Conservation (phyloP, 2,113 vertebrate species). For the Chaetops frenatus region DNA sequence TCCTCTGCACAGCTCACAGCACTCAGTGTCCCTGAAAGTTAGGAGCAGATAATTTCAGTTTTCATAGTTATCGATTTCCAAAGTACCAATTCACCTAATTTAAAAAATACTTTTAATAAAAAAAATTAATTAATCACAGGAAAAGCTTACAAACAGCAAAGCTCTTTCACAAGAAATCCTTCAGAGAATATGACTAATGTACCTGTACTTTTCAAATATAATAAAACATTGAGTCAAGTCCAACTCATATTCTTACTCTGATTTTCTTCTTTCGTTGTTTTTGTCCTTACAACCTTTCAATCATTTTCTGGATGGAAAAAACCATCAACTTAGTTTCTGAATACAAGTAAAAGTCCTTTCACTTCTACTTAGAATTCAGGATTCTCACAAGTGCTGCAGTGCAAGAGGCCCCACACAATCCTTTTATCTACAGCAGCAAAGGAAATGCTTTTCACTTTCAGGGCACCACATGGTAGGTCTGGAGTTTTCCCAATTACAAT, state of each 20-base stretch:
- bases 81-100: neutral
- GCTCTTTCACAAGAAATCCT: slow-evolving; percentile 66
- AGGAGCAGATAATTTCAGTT: neutral
- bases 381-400: neutral
- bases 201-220: slow-evolving; percentile 52
- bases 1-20: neutral
- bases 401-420: neutral
- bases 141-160: slow-evolving; percentile 31
- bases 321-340: slow-evolving; percentile 14
- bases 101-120: neutral
- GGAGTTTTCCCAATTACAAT: neutral
- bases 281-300: slow-evolving; percentile 57
- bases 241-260: slow-evolving; percentile 65
- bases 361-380: slow-evolving; percentile 57
- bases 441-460: neutral
- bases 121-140: neutral
- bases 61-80: neutral
- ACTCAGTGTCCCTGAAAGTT: neutral
- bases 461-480: neutral
- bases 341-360: slow-evolving; percentile 51
- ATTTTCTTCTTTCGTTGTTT: slow-evolving; percentile 54
- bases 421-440: neutral
- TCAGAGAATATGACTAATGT: slow-evolving; percentile 68
- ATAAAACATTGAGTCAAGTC: slow-evolving; percentile 58
- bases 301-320: slow-evolving; percentile 67